Base-by-base conservation (phyloP, 1,140 invertebrate species). In the Formica exsecta region DNA sequence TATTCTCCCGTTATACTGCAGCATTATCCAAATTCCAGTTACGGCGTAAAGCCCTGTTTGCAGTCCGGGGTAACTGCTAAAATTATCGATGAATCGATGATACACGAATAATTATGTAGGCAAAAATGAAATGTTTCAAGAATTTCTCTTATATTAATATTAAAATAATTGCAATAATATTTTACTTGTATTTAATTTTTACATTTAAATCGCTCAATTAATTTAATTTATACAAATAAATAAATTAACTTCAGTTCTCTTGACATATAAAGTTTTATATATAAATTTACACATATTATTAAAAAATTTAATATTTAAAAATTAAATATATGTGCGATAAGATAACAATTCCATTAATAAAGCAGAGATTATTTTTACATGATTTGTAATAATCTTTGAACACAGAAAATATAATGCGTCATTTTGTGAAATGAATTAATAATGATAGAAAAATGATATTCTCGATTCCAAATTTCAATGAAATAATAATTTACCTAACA, bases 11-110 rank as follows among this genome's bases (percentile, higher is more conserved):
- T 36, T 13, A 3, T 25, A 16, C 6, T n/a, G 0, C 3, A 22
- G 19, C 29, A 85, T 74, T 66, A 74, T 74, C 64, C 38, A 59
- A 62, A 73, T 61, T 48, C 19, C 38, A 73, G 61, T 73, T 71
- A 61, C 8, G 54, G 22, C 36, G 13, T 25, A 36, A 38, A 25
- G 7, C 4, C 13, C 19, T 48, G 73, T 62, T 16, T 11, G 13
- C 32, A 3, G 61, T 44, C 16, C 19, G 66, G 8, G 16, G 6
- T 16, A 16, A 4, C 29, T 13, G 25, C 2, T 1, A 8, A n/a
- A 74, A 48, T 61, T 25, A 44, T 48, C 16, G 36, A 22, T 29
- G 11, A 25, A 59, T 81, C 51, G 38, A 80, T 70, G 54, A 61
- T n/a, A 7, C 6, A 25, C 0, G n/a, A 83, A 61, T 41, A 61